Conservation (phyloP, 2,888 invertebrate species). For the Parnassius apollo region DNA sequence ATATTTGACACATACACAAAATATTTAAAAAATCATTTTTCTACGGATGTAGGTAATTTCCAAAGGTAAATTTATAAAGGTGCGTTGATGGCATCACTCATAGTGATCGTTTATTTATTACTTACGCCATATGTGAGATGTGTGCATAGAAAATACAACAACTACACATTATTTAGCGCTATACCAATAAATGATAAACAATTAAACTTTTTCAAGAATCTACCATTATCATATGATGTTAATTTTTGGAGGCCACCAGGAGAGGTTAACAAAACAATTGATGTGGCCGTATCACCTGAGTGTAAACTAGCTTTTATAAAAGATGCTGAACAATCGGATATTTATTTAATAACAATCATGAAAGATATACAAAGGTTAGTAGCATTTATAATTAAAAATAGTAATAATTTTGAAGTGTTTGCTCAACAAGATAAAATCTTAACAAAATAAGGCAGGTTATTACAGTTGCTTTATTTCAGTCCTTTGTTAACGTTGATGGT, state of each 20-base stretch:
- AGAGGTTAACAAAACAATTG: constrained; percentile 44
- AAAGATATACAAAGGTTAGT: constrained; percentile 58
- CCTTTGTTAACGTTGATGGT: no score
- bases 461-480: no score
- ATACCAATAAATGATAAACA: constrained; percentile 47
- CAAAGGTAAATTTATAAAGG: constrained; percentile 6
- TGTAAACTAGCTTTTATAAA: constrained; percentile 38
- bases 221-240: constrained; percentile 40
- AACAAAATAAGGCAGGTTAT: no score
- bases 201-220: constrained; percentile 47
- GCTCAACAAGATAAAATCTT: no score
- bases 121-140: constrained; percentile 24
- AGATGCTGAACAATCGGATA: constrained; percentile 37
- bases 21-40: background rate
- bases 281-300: constrained; percentile 53
- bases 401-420: no score
- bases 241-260: constrained; percentile 60
- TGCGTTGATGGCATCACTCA: constrained; percentile 1
- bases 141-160: constrained; percentile 42
- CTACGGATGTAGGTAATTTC: constrained; percentile 8
- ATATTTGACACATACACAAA: constrained; percentile 7
- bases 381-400: background rate
- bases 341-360: constrained; percentile 51
- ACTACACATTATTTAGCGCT: constrained; percentile 56
- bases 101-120: constrained; percentile 15